Conservation (phyloP, 1,140 invertebrate species). For the Trachymyrmex septentrionalis region DNA sequence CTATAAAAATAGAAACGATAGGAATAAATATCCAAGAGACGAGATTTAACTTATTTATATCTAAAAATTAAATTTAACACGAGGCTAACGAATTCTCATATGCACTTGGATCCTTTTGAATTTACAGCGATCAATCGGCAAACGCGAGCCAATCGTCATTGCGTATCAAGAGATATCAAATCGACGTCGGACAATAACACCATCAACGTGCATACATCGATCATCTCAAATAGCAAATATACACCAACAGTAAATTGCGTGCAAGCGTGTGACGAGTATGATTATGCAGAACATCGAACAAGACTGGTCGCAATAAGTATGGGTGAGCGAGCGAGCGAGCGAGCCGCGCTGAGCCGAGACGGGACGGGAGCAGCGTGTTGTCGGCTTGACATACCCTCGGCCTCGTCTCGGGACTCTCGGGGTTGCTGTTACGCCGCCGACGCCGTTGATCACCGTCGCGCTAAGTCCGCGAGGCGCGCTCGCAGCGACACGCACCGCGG, state of each 20-base stretch:
- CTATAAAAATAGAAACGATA: background rate
- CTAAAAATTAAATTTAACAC: background rate
- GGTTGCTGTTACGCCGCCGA: background rate
- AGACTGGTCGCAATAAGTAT: background rate
- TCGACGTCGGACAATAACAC: conserved; percentile 48
- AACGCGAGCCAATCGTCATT: background rate
- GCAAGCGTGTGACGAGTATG: conserved; percentile 58
- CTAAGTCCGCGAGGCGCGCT: background rate
- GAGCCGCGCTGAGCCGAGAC: conserved; percentile 1
- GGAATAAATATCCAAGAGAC: background rate
- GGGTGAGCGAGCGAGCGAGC: conserved; percentile 6
- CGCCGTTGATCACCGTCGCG: background rate
- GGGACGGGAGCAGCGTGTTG: background rate
- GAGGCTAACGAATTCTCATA: background rate
- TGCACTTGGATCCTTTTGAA: conserved; percentile 2
- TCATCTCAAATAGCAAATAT: conserved; percentile 58
- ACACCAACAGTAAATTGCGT: conserved; percentile 52
- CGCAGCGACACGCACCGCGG: conserved; percentile 6
- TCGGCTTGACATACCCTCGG: conserved; percentile 13
- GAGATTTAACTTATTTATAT: background rate
- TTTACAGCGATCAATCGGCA: conserved; percentile 8
- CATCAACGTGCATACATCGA: conserved; percentile 62
- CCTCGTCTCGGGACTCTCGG: background rate
- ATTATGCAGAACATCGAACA: conserved; percentile 57
- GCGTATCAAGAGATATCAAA: conserved; percentile 10